These are phyloP conservation scores for Shargacucullia verbasci DNA, from an alignment of 2,888 invertebrate genomes.

Conservation along the genomic window DNA sequence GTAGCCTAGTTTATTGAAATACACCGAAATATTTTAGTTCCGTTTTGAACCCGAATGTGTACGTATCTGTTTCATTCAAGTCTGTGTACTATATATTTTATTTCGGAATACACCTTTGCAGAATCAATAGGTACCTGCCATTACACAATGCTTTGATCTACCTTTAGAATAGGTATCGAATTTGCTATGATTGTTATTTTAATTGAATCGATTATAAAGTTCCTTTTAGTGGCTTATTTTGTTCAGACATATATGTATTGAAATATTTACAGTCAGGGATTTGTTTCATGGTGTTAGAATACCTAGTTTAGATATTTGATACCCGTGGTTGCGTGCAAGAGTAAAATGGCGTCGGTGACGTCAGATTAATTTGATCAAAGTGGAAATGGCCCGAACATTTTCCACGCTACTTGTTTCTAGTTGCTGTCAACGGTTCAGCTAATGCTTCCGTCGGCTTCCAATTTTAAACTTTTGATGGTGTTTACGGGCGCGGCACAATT, in stretches of 20 bases:
- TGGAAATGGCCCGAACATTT: conserved; percentile 78
- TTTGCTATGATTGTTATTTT: too few species aligned
- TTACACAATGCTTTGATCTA: too few species aligned
- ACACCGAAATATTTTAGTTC: conserved; percentile 41
- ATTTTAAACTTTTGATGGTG: conserved; percentile 86
- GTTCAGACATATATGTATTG: conserved; percentile 31
- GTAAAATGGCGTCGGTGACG: conserved; percentile 74
- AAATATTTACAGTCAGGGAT: conserved; percentile 50
- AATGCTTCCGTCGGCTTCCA: conserved; percentile 86
- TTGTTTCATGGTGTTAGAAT: conserved; percentile 51
- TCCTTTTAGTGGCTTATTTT: too few species aligned
- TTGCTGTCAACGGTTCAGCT: conserved; percentile 84
- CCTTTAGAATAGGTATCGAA: too few species aligned
- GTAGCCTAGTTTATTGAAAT: conserved; percentile 47
- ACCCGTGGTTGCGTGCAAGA: conserved; percentile 59
- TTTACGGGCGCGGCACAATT: conserved; percentile 74
- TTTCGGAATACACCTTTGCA: too few species aligned
- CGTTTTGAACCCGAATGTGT: conserved; percentile 27
- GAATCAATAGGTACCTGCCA: too few species aligned
- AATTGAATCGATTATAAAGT: too few species aligned
- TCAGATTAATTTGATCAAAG: conserved; percentile 86
- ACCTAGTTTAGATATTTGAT: conserved; percentile 61
- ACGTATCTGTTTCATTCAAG: conserved; percentile 1
- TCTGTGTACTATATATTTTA: too few species aligned
- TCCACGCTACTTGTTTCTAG: conserved; percentile 81